Percentiles rank a stretch among this genome's conserved stretches.
Conservation (phyloP, 2,888 invertebrate genomes). For the Luffia ferchaultella region DNA sequence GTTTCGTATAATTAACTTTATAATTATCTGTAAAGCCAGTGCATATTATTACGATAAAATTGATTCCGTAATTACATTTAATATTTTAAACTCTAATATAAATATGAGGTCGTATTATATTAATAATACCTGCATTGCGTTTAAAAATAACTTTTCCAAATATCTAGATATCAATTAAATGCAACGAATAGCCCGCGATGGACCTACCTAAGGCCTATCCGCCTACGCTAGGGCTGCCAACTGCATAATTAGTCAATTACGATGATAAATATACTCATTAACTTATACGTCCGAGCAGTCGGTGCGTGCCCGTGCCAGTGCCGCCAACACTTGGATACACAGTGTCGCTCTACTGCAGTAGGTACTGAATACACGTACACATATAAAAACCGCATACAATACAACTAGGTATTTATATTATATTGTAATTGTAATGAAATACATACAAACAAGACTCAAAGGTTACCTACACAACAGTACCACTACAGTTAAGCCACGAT, state of each 20-base stretch:
- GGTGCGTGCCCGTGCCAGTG: neutral
- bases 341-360: slow-evolving; percentile 8
- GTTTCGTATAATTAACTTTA: slow-evolving; percentile 62
- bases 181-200: neutral
- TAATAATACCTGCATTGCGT: slow-evolving; percentile 63
- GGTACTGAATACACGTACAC: slow-evolving; percentile 66
- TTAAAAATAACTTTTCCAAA: slow-evolving; percentile 54
- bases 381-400: slow-evolving; percentile 65
- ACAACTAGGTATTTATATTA: slow-evolving; percentile 60
- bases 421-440: no score
- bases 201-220: neutral
- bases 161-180: neutral
- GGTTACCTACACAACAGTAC: slow-evolving; percentile 61
- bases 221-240: neutral
- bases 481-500: slow-evolving; percentile 63
- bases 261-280: slow-evolving; percentile 40
- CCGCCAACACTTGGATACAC: neutral
- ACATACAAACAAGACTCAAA: slow-evolving; percentile 63
- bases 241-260: slow-evolving; percentile 66
- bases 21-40: slow-evolving; percentile 64
- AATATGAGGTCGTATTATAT: slow-evolving; percentile 58
- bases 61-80: slow-evolving; percentile 60
- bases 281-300: neutral
- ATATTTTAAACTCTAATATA: slow-evolving; percentile 56
- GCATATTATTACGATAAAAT: slow-evolving; percentile 52